Evolutionary conservation across 2,888 invertebrate species (phyloP).

Genomic region (Cylindroiulus punctatus): DNA sequence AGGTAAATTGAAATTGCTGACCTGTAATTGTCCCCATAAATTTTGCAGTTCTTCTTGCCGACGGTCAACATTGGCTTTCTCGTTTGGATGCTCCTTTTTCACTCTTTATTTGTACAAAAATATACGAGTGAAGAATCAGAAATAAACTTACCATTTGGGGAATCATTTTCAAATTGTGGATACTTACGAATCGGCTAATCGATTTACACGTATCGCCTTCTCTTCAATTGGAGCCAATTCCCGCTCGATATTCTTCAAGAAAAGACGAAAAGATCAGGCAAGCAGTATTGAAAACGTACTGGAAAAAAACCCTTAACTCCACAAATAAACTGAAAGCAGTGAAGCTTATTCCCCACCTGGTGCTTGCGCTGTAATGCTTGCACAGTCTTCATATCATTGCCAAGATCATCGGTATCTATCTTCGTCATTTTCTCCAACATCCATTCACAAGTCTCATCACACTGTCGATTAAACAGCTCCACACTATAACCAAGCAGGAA

Average conservation of each 20-base stretch:
- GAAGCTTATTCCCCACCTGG: slow-evolving; percentile 70
- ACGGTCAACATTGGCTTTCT: slow-evolving; percentile 83
- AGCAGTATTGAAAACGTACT: no score
- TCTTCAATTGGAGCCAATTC: slow-evolving; percentile 95
- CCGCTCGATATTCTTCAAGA: slow-evolving; percentile 77
- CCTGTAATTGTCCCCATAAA: slow-evolving; percentile 83
- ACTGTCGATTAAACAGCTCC: slow-evolving; percentile 93
- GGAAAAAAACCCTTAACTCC: no score
- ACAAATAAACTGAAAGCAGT: neutral
- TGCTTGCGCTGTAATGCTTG: slow-evolving; percentile 90
- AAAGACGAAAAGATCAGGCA: neutral
- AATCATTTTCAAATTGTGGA: neutral
- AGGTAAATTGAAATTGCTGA: slow-evolving; percentile 64
- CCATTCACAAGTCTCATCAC: slow-evolving; percentile 97
- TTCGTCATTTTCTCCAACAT: slow-evolving; percentile 96
- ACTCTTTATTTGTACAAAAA: slow-evolving; percentile 72
- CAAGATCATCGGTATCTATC: slow-evolving; percentile 74
- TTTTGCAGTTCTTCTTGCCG: slow-evolving; percentile 85
- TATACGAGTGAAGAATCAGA: neutral
- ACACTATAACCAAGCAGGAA: slow-evolving; percentile 72
- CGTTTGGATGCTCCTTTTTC: slow-evolving; percentile 90
- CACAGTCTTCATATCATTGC: slow-evolving; percentile 89
- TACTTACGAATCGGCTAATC: slow-evolving; percentile 83
- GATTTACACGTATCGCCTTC: slow-evolving; percentile 84
- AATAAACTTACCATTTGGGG: neutral